Evolutionary conservation across 2,888 invertebrate genomes (phyloP), one percentile per base, ranked within the genome.

Genomic region (Unio delphinus): DNA sequence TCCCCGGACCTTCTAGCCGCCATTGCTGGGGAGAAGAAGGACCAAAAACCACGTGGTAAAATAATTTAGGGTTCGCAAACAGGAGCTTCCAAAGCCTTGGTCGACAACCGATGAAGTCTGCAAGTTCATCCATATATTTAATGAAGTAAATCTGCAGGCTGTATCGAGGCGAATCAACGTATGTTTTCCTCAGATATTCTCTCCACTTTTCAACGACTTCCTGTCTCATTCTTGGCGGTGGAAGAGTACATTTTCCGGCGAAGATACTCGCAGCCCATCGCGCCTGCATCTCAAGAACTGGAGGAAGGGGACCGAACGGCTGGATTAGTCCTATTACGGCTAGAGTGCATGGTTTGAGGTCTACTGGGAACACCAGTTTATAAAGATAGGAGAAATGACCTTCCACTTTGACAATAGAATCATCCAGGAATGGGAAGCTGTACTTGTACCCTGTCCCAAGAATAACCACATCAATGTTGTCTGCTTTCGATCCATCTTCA

Each of bases 301-400:
- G 82, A 18, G 80, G 79, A 7, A 82, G 72, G 18, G 78, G 72
- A 15, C 82, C 82, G 65, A 82, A 80, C 8, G 82, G 82, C 57
- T 82, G 82, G 30, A 82, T 78, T 20, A 80, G 67, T n/a, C 82
- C 82, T 30, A 82, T 69, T 4, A 82, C 79, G 5, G 80, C 82
- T n/a, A 82, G 70, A 8, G 80, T 77, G 11, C 65, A 63, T 4
- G 74, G 78, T 18, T 79, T 65, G 20, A 78, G 28, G 26, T 78
- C 76, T 8, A 73, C 69, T 23, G 81, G 81, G 68, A 76, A 82
- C 4, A 80, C 73, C n/a, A 77, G 71, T 63, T 80, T 79, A 64
- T 76, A 82, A 3, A 82, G 72, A 61, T 75, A 74, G 1, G 80
- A 69, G 58, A 78, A 80, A 58, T 76, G 75, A 23, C 71, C 75